Evolutionary conservation across 1,140 invertebrate species (phyloP).

Genomic region (Hycleus phaleratus): DNA sequence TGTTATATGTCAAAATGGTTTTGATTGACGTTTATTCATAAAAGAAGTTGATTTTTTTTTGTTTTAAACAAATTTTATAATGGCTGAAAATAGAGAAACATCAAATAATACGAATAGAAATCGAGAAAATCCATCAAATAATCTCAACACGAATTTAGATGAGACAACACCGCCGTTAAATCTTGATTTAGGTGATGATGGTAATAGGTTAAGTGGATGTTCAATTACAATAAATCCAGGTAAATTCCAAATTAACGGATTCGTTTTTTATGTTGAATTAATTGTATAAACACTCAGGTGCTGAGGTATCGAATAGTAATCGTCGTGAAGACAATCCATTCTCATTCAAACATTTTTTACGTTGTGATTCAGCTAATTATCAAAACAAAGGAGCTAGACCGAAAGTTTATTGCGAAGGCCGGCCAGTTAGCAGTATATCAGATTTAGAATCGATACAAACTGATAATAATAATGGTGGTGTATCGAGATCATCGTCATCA

Average conservation of each 20-base stretch:
- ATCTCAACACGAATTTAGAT: not conserved
- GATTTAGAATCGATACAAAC: slow-evolving; percentile 18
- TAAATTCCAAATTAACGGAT: not conserved
- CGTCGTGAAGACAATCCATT: slow-evolving; percentile 61
- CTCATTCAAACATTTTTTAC: slow-evolving; percentile 74
- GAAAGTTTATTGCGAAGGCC: slow-evolving; percentile 45
- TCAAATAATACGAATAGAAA: not conserved
- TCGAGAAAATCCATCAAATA: not conserved
- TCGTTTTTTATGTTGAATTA: not conserved
- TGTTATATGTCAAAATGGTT: too few species aligned
- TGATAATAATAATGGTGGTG: too few species aligned
- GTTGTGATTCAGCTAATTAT: slow-evolving; percentile 46
- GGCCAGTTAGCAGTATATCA: slow-evolving; percentile 23
- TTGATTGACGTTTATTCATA: not conserved
- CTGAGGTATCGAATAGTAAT: too few species aligned
- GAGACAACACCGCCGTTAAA: slow-evolving; percentile 6
- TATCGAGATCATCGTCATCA: too few species aligned
- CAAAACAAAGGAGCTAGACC: slow-evolving; percentile 49
- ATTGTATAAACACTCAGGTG: not conserved
- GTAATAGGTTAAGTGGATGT: slow-evolving; percentile 27
- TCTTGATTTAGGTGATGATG: slow-evolving; percentile 31
- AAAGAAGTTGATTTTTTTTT: slow-evolving; percentile 4
- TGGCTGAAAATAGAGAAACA: not conserved
- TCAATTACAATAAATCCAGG: not conserved
- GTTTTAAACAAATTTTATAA: not conserved